Base-by-base conservation (phyloP, 2,888 invertebrate species). In the Mayetiola destructor region DNA sequence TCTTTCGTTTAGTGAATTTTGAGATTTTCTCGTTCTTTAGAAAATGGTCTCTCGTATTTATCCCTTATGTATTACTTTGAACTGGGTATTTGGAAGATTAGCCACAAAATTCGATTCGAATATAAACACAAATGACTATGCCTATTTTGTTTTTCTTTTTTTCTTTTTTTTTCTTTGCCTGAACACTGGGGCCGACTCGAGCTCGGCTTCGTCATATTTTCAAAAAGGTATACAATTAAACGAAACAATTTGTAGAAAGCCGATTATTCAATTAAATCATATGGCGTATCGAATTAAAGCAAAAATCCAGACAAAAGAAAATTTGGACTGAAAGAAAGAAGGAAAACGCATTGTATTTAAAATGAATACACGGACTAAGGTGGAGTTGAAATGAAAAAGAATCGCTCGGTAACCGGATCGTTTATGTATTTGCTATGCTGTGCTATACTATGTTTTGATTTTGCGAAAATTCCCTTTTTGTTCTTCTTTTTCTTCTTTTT, bases 201-300 rank as follows among this genome's bases (percentile, higher is more conserved):
- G n/a, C n/a, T 37, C 37, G 12, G 12, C 48, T 27, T 40, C 21
- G 40, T 21, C n/a, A n/a, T 27, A 14, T 48, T n/a, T 48, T 48
- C 48, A 27, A 48, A 9, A 48, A 48, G n/a, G n/a, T 9, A 48
- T 23, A 48, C 48, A 48, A 48, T 48, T 48, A 48, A 48, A 48
- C 27, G 27, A 16, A 27, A 48, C 48, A 23, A 48, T 27, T 48
- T 48, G 23, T 23, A 27, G 14, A 48, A 48, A 48, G 48, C 48
- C 48, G 48, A 48, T 48, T 48, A 48, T 48, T 27, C 48, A 48
- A 48, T 48, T 27, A 48, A n/a, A n/a, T n/a, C n/a, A n/a, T n/a
- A n/a, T n/a, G n/a, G n/a, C n/a, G n/a, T n/a, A n/a, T n/a, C n/a
- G n/a, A n/a, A n/a, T n/a, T n/a, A n/a, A n/a, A n/a, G n/a, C n/a